phyloP scores from a whole-genome alignment of 1,140 invertebrate species.

The Heliconius himera region DNA sequence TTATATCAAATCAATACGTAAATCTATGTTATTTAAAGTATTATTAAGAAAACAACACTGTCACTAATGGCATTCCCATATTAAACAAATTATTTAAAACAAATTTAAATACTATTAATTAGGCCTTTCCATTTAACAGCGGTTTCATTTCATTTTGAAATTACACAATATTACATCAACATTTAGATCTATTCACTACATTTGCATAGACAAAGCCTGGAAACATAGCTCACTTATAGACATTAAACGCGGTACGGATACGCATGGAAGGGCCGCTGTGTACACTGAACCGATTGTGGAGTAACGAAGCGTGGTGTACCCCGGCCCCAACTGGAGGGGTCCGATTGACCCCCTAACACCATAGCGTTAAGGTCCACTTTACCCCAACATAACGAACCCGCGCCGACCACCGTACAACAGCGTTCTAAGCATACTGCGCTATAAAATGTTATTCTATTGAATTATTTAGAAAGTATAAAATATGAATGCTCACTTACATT shows the following conservation, averaged over 20 bases:
- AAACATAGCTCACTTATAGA: conserved; percentile 24
- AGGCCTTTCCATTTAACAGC: neutral
- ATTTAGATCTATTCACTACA: conserved; percentile 7
- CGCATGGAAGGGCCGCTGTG: conserved; percentile 38
- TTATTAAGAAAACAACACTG: neutral
- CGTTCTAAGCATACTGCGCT: conserved; percentile 32
- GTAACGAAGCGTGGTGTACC: conserved; percentile 40
- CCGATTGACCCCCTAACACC: conserved; percentile 14
- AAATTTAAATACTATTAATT: neutral
- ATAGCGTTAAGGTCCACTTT: conserved; percentile 14
- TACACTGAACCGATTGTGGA: conserved; percentile 41
- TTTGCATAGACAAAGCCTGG: conserved; percentile 19
- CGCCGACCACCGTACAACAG: conserved; percentile 16
- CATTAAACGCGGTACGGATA: conserved; percentile 33
- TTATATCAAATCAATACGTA: no score
- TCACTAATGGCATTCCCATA: neutral
- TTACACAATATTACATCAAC: neutral
- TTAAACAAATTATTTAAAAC: neutral
- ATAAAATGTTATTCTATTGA: conserved; percentile 37
- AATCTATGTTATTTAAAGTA: no score
- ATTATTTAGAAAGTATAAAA: conserved; percentile 36
- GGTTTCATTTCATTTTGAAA: conserved; percentile 6
- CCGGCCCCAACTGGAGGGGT: conserved; percentile 3
- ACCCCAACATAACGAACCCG: neutral
- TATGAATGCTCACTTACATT: conserved; percentile 22